Base-by-base conservation (phyloP, 2,113 vertebrate species). In the Lampris megalopsis region DNA sequence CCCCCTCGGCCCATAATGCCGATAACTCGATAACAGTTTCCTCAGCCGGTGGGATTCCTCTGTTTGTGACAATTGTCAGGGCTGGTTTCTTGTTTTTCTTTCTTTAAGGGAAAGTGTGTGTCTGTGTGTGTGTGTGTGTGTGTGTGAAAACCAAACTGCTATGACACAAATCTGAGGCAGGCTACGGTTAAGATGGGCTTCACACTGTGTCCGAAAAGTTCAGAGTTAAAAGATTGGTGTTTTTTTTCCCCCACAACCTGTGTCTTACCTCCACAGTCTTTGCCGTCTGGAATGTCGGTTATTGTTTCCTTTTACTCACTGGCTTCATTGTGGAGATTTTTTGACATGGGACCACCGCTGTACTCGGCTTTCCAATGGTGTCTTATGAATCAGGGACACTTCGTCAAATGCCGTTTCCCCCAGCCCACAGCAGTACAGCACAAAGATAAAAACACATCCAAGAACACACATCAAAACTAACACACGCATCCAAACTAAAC, bases 21-120 rank as follows among this genome's bases (percentile, higher is more conserved):
- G 72, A 87, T 78, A 82, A 89, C 80, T 88, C 82, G 10, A 89
- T 90, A 83, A 84, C 71, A 71, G 71, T 85, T 85, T 83, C 73
- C 80, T 53, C 9, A 13, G 72, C 63, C 65, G 36, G 81, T 63
- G 68, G 86, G 76, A 73, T 82, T 73, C 79, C 85, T 68, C 49
- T 82, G 88, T 90, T 91, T 90, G 85, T 58, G 78, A 86, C 83
- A 89, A 91, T 92, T 92, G 87, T 75, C 79, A 60, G 61, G 59
- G 24, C 24, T 24, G 24, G 24, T 24, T 24, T 24, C 24, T 24
- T 24, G 40, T 73, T 88, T 86, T 82, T 36, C 6, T 71, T 38
- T 10, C 64, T 35, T n/a, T 1, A 13, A 42, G 60, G 5, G 41
- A 42, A n/a, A 7, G 40, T n/a, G 54, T 10, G 10, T 10, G 13